Evolutionary conservation across 2,888 invertebrate genomes (phyloP), one percentile per base, ranked within the genome.

Genomic region (Deilephila porcellus): DNA sequence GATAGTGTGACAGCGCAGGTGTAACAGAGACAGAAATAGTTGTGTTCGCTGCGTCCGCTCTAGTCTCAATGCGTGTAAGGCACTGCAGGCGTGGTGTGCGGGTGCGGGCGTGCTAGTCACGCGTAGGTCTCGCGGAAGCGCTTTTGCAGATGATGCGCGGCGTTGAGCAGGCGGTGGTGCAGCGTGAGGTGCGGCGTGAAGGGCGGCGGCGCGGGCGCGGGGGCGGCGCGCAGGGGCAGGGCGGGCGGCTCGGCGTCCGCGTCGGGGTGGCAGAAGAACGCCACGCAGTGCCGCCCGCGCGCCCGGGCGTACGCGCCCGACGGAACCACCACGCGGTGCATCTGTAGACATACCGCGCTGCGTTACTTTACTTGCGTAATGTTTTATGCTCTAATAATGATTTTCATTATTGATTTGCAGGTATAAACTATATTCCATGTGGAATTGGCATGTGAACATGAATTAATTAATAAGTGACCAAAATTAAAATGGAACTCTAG

Each of bases 241-340:
- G 95, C 90, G 34, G 95, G 94, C 73, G 96, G 89, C 63, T 86
- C 82, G 7, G 95, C 95, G 76, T 94, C 93, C 79, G 92, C 90
- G 91, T 97, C 97, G 3, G 97, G 97, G 91, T 97, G 97, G 81
- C 97, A 96, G 93, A 97, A 97, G 93, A 96, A 97, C 45, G 97
- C 97, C 77, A 97, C 96, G 81, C 97, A 97, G 90, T 97, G 97
- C n/a, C 97, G 96, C 4, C 96, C 96, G 77, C 96, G 95, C 0
- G 96, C 95, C 74, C 96, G 95, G 3, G 95, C 93, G 83, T 95
- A 95, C 76, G 95, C 95, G 37, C 96, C 96, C 19, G 96, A 93
- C 0, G 97, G 97, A 4, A 97, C 95, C 19, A 97, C 96, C 11
- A 97, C 97, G 60, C 97, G 96, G 87, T 97, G 97, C 87, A 96